Evolutionary conservation across 2,797 vertebrate genomes (phyloP).

Genomic region (Sardinella longiceps): DNA sequence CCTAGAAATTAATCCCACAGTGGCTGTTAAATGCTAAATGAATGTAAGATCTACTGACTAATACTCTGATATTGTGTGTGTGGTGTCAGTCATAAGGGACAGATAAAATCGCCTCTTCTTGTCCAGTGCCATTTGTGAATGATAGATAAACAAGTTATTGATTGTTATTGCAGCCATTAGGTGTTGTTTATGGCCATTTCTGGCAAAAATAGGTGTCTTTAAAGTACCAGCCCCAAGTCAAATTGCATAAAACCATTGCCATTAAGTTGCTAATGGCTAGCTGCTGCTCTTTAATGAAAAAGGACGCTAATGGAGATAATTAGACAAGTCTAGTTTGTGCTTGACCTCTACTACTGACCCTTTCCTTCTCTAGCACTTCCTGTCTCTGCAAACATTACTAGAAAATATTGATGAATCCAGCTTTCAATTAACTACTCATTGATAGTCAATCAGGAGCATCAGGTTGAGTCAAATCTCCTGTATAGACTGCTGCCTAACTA

Average conservation of each 20-base stretch:
- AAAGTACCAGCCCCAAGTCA: conserved; percentile 72
- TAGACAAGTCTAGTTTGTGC: conserved; percentile 63
- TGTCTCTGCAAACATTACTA: not conserved
- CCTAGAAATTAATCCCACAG: not conserved
- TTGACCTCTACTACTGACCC: conserved; percentile 17
- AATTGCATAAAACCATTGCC: conserved; percentile 75
- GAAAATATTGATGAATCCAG: not conserved
- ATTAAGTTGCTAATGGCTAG: conserved; percentile 66
- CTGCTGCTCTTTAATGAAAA: conserved; percentile 70
- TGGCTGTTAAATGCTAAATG: not conserved
- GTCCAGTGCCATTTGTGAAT: not conserved
- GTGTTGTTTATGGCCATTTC: conserved; percentile 54
- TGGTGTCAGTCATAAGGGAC: not conserved
- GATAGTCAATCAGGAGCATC: not conserved
- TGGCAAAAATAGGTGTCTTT: conserved; percentile 71
- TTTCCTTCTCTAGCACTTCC: not conserved
- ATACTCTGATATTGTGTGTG: not conserved
- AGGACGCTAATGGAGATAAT: conserved; percentile 73
- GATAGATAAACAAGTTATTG: not conserved
- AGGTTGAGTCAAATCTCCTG: not conserved
- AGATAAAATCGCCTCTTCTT: not conserved
- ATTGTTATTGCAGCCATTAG: conserved; percentile 21
- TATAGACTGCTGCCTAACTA: not conserved
- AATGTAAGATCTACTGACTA: not conserved
- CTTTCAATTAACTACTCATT: not conserved